These are phyloP conservation scores for Sialis lutaria DNA, from an alignment of 2,888 invertebrate species.

Conservation along the genomic window DNA sequence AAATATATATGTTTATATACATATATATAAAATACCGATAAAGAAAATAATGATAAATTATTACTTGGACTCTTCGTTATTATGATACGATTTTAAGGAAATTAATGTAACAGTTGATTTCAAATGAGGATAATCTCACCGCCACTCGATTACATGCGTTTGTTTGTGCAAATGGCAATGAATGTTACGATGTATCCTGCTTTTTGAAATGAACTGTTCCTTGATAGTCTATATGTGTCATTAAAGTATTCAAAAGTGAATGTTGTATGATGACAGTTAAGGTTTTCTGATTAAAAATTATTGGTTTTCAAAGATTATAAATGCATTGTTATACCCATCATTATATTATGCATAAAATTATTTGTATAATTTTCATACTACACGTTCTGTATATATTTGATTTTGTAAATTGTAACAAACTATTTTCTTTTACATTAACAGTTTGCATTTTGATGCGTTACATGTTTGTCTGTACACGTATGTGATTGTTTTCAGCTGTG, in stretches of 20 bases:
- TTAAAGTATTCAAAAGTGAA: constrained; percentile 5
- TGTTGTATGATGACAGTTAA: constrained; percentile 7
- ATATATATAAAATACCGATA: constrained; percentile 8
- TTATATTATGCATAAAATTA: not conserved
- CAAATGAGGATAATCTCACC: no score
- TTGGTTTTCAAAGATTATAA: not conserved
- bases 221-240: constrained; percentile 4
- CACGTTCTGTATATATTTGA: not conserved
- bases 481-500: constrained; percentile 18
- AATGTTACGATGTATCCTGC: not conserved
- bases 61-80: constrained; percentile 22
- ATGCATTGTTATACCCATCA: not conserved
- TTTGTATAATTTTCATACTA: not conserved
- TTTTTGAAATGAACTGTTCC: not conserved
- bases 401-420: not conserved
- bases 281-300: not conserved
- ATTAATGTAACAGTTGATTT: no score
- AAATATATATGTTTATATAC: not conserved
- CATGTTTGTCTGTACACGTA: not conserved
- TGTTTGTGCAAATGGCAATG: not conserved
- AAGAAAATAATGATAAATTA: constrained; percentile 32
- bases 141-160: not conserved
- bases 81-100: no score
- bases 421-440: not conserved
- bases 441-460: not conserved